A percentile compares a stretch with the other conserved stretches of the same genome.
Evolutionary conservation across 64 coral and sea anemone species (phyloP).

Genomic region (Montipora cactus): DNA sequence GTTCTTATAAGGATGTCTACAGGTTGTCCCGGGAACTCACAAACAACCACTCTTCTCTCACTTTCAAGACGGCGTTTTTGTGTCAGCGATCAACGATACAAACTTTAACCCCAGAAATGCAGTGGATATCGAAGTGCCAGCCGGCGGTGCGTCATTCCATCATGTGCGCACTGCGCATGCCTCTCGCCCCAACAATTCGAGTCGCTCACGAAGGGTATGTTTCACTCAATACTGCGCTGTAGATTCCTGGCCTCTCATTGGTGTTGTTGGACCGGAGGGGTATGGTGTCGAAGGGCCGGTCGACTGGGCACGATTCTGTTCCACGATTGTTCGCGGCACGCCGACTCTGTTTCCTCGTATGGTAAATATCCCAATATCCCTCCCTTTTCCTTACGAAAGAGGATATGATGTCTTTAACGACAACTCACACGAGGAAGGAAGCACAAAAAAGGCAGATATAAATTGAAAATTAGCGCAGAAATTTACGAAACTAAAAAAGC

Average conservation of each 20-base stretch:
- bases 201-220: conserved; percentile 19
- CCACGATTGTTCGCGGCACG: conserved; percentile 50
- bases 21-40: conserved; percentile 67
- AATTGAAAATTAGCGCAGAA: background rate
- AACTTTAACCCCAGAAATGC: conserved; percentile 51
- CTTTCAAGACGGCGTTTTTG: conserved; percentile 38
- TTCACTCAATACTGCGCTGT: conserved; percentile 59
- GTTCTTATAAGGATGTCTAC: conserved; percentile 43
- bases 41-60: conserved; percentile 51
- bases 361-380: conserved; percentile 37
- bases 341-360: conserved; percentile 49
- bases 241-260: conserved; percentile 66
- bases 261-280: conserved; percentile 54
- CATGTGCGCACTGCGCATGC: conserved; percentile 60
- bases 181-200: conserved; percentile 42
- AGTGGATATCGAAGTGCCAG: conserved; percentile 55
- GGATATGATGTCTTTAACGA: conserved; percentile 37
- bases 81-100: conserved; percentile 51
- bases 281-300: conserved; percentile 39
- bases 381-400: conserved; percentile 61
- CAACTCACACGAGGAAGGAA: background rate
- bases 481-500: background rate
- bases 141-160: conserved; percentile 53
- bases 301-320: conserved; percentile 56
- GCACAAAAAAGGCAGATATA: background rate